Evolutionary conservation across 2,113 vertebrate species (phyloP).

Genomic region (Cheirogaleus medius): DNA sequence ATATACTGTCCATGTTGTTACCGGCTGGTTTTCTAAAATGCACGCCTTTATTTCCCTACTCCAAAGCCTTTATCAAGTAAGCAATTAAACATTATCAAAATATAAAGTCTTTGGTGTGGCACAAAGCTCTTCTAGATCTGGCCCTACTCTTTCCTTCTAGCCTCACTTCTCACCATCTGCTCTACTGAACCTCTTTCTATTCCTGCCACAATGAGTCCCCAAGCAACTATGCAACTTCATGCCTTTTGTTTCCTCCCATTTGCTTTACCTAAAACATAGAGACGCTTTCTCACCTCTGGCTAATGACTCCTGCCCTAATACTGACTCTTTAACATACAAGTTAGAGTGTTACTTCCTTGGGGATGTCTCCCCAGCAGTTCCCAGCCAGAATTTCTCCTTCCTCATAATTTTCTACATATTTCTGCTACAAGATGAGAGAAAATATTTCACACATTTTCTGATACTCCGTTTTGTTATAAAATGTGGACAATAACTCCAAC

Average conservation of each 20-base stretch:
- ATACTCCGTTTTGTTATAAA: neutral
- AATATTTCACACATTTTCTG: neutral
- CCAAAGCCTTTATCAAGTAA: neutral
- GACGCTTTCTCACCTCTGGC: neutral
- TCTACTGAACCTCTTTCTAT: neutral
- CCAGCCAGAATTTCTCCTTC: neutral
- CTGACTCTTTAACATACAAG: neutral
- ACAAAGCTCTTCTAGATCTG: neutral
- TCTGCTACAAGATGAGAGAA: neutral
- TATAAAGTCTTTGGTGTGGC: neutral
- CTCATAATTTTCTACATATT: neutral
- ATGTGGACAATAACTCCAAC: neutral
- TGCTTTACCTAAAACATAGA: neutral
- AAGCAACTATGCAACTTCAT: neutral
- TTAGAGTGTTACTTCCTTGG: neutral
- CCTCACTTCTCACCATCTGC: neutral
- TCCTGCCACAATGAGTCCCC: neutral
- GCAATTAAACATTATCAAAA: neutral
- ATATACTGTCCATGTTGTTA: neutral
- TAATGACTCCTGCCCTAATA: neutral
- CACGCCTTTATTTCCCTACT: neutral
- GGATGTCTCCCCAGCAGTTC: neutral
- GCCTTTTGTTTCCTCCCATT: neutral
- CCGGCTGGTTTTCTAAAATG: neutral
- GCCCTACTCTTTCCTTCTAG: neutral